Evolutionary conservation across 1,140 invertebrate genomes (phyloP).

Genomic region (Drosophila pseudoobscura): DNA sequence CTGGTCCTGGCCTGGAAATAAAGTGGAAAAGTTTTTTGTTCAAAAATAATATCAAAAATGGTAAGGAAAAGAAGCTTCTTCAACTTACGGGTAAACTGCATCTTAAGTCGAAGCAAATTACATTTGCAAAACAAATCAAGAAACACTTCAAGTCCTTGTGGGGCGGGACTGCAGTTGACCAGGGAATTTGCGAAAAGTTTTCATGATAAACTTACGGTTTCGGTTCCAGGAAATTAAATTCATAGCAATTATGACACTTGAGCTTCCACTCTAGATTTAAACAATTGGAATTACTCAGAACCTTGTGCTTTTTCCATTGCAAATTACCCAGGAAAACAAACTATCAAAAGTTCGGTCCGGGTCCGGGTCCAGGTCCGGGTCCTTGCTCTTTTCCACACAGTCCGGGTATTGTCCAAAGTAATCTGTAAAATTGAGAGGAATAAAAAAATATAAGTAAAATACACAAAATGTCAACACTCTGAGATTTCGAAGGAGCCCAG

Average conservation of each 20-base stretch:
- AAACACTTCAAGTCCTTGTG: not conserved
- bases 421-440: slow-evolving; percentile 14
- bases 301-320: not conserved
- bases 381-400: not conserved
- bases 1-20: not conserved
- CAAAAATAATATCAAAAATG: slow-evolving; percentile 42
- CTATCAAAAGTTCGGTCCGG: slow-evolving; percentile 23
- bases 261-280: no score
- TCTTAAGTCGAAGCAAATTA: slow-evolving; percentile 25
- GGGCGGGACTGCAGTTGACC: not conserved
- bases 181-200: not conserved
- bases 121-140: slow-evolving; percentile 11
- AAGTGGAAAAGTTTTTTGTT: slow-evolving; percentile 64
- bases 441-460: slow-evolving; percentile 46
- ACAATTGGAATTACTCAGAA: slow-evolving; percentile 17
- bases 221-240: not conserved
- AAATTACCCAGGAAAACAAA: slow-evolving; percentile 27
- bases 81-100: slow-evolving; percentile 10
- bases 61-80: not conserved
- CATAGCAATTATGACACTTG: no score
- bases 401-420: slow-evolving; percentile 4
- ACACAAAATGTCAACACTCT: slow-evolving; percentile 53
- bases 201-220: not conserved
- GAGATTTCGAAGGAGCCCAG: slow-evolving; percentile 12
- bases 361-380: slow-evolving; percentile 18